phyloP scores from a whole-genome alignment of 2,888 invertebrate species.

The Cheilosia variabilis region DNA sequence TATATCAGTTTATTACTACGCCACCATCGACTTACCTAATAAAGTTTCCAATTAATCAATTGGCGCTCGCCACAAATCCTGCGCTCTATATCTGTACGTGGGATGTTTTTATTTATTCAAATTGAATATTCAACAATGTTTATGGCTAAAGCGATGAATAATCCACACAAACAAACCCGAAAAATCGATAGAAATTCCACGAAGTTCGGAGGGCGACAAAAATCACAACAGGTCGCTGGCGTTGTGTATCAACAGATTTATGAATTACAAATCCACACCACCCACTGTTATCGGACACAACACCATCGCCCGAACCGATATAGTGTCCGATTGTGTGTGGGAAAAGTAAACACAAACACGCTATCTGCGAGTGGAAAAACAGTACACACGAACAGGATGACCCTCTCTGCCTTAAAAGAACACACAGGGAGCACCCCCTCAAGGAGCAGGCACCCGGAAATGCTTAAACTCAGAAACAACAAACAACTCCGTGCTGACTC shows the following conservation, averaged over 20 bases:
- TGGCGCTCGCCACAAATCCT: slow-evolving; percentile 17
- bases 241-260: slow-evolving; percentile 16
- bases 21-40: slow-evolving; percentile 47
- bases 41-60: slow-evolving; percentile 18
- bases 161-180: slow-evolving; percentile 11
- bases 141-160: slow-evolving; percentile 38
- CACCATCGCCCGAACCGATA: not conserved
- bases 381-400: slow-evolving; percentile 8
- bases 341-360: slow-evolving; percentile 36
- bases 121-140: slow-evolving; percentile 8
- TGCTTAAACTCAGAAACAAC: not conserved
- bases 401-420: not conserved
- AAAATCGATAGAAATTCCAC: slow-evolving; percentile 45
- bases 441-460: slow-evolving; percentile 25
- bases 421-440: not conserved
- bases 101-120: slow-evolving; percentile 29
- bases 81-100: not conserved
- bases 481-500: not conserved
- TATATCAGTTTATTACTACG: slow-evolving; percentile 25
- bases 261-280: not conserved
- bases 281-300: slow-evolving; percentile 12
- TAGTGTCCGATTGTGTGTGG: slow-evolving; percentile 13
- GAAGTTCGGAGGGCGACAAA: slow-evolving; percentile 8
- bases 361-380: slow-evolving; percentile 14
- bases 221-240: slow-evolving; percentile 23